Evolutionary conservation across 2,797 vertebrate species (phyloP), one percentile per base, ranked within the genome.

Genomic region (Alosa sapidissima): DNA sequence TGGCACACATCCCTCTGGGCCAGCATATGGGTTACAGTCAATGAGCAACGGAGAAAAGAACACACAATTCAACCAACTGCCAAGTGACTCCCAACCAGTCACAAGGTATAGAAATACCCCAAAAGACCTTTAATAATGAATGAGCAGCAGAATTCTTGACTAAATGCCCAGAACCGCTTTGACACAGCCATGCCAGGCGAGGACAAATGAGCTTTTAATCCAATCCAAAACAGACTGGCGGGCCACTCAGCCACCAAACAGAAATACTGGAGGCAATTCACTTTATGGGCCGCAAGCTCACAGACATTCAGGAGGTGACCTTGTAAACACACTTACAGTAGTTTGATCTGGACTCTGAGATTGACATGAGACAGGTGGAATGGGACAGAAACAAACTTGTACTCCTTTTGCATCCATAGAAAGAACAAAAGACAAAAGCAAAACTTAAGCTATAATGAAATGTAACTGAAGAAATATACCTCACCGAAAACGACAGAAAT

Each of bases 61-160:
- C 45, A 78, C 16, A 45, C 21, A 41, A 45, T 16, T 7, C 72
- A 47, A 78, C 36, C 72, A 47, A 78, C 41, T 78, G 72, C 72
- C 72, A 78, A 78, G 36, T 47, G 28, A 72, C 33, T 45, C 36
- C 14, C 41, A 47, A 45, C 72, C 19, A 78, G 16, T 60, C 55
- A 36, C 24, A 58, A 51, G 58, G 48, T 28, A 36, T 10, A 68
- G 10, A 68, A 51, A 85, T 16, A 10, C 48, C 19, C 3, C 82
- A 72, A 62, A 19, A 19, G 41, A 68, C 1, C 45, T 83, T 81
- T 81, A 85, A 88, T 81, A 85, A 68, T 86, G 36, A 78, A 87
- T 82, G 11, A 88, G 60, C 45, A 75, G 58, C 82, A 49, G 55
- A 84, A 52, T 58, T 81, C 65, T 24, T 49, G 82, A 83, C 83